These are phyloP conservation scores for Calameuta idolon DNA, from an alignment of 2,888 invertebrate species.

Conservation along the genomic window DNA sequence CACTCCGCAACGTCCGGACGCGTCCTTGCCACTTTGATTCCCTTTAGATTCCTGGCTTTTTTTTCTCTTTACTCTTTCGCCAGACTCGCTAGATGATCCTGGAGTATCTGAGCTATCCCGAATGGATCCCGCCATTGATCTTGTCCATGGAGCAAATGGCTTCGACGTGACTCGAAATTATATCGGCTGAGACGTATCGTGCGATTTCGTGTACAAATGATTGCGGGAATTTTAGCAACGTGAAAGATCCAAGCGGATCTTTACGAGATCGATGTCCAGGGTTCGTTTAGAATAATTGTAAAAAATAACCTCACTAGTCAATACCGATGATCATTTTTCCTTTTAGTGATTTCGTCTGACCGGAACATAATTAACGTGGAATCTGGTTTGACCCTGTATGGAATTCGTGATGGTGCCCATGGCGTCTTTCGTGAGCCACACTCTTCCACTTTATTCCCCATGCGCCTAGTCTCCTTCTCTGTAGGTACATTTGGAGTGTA, in stretches of 20 bases:
- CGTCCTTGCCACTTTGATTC: not conserved
- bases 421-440: not conserved
- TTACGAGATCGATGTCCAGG: not conserved
- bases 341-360: not conserved
- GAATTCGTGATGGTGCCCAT: conserved; percentile 34
- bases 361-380: conserved; percentile 35
- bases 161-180: not conserved
- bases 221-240: not conserved
- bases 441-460: not conserved
- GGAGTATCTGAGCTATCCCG: not conserved
- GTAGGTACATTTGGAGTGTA: not conserved
- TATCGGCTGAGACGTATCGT: not conserved
- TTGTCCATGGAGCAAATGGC: not conserved
- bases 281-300: not conserved
- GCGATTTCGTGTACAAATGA: not conserved
- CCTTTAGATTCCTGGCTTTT: not conserved
- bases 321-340: not conserved
- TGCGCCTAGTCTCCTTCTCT: not conserved
- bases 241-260: not conserved
- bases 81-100: not conserved
- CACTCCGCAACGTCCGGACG: conserved; percentile 10
- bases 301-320: not conserved
- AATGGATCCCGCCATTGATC: no score
- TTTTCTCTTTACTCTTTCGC: not conserved
- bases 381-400: conserved; percentile 33